These are phyloP conservation scores for Pseudolaguvia tuberculata DNA, from an alignment of 2,113 vertebrate species.

Conservation along the genomic window DNA sequence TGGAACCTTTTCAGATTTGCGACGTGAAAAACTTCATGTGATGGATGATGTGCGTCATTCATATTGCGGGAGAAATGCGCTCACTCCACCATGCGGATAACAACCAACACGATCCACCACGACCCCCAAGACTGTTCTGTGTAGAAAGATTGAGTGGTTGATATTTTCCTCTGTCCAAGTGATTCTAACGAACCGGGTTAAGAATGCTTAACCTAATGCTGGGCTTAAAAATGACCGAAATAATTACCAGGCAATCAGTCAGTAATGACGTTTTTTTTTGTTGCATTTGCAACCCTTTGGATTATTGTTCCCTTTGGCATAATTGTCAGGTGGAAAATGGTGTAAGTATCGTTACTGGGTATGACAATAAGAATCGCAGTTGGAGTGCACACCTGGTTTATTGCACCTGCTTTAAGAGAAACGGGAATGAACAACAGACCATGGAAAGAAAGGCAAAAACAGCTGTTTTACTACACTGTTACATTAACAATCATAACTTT, in stretches of 20 bases:
- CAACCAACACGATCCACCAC: background rate
- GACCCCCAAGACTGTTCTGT: background rate
- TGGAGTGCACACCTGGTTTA: background rate
- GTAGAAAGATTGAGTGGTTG: background rate
- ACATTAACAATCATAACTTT: no score
- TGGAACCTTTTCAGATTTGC: background rate
- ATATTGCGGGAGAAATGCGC: background rate
- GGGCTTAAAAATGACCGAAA: no score
- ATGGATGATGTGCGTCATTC: slow-evolving; percentile 15
- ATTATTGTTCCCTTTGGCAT: background rate
- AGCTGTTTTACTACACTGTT: background rate
- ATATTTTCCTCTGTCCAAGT: slow-evolving; percentile 4
- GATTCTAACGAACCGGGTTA: slow-evolving; percentile 18
- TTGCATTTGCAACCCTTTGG: background rate
- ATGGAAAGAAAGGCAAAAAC: background rate
- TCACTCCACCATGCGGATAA: background rate
- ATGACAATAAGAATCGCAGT: background rate
- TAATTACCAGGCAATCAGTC: background rate
- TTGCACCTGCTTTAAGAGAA: background rate
- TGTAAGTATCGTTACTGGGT: no score
- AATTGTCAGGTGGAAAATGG: background rate
- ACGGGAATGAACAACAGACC: background rate
- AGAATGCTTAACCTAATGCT: no score
- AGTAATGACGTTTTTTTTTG: no score
- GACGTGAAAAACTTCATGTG: slow-evolving; percentile 11